Conservation (phyloP, 2,888 invertebrate species). For the Cosmopolites sordidus region DNA sequence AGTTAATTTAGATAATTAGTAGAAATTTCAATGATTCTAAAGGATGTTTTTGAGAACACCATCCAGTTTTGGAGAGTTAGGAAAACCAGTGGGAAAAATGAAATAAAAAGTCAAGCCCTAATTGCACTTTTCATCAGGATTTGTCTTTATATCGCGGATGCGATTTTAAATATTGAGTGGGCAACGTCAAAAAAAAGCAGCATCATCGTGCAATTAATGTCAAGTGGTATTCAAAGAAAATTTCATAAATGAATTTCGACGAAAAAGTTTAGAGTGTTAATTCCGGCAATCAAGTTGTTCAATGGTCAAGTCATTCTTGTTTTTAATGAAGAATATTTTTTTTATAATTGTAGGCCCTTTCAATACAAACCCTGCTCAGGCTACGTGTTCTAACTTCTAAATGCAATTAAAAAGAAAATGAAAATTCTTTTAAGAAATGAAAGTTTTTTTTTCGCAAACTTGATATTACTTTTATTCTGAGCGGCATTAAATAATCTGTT, state of each 20-base stretch:
- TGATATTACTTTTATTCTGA: no score
- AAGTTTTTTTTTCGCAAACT: constrained; percentile 32
- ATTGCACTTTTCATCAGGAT: constrained; percentile 24
- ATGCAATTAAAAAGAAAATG: constrained; percentile 36
- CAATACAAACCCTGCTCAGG: constrained; percentile 32
- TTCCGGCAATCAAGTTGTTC: constrained; percentile 36
- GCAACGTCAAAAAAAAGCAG: constrained; percentile 26
- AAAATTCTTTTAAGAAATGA: constrained; percentile 33
- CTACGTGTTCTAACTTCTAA: constrained; percentile 36
- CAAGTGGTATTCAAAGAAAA: constrained; percentile 41
- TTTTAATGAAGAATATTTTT: constrained; percentile 35
- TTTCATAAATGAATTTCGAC: constrained; percentile 39
- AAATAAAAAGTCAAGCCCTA: constrained; percentile 15
- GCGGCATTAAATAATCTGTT: no score
- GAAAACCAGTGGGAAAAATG: constrained; percentile 11
- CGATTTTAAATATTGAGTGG: constrained; percentile 24
- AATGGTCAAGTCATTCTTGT: constrained; percentile 36
- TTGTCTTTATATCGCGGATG: constrained; percentile 19
- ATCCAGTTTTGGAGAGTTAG: constrained; percentile 6
- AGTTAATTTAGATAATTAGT: constrained; percentile 9
- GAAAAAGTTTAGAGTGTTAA: constrained; percentile 36
- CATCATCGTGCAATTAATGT: constrained; percentile 40
- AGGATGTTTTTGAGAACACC: constrained; percentile 11
- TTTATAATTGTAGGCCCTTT: constrained; percentile 34
- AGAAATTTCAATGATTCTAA: constrained; percentile 15